These are phyloP conservation scores for Pangasius mekongensis DNA, from an alignment of 2,797 vertebrate genomes.

Conservation along the genomic window DNA sequence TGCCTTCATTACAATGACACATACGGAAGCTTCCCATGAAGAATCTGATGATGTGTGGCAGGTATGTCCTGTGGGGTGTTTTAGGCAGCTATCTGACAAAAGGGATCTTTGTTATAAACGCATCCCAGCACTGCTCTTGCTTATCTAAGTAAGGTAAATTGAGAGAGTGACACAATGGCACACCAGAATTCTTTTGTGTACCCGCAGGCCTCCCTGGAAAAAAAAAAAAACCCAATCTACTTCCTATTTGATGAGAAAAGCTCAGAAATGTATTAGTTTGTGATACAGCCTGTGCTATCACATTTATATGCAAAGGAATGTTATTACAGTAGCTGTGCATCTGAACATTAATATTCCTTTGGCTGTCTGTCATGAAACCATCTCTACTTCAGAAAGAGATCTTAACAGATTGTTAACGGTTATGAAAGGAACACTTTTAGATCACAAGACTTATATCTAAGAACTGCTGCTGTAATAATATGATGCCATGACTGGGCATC, in stretches of 20 bases:
- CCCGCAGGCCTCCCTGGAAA: constrained; percentile 25
- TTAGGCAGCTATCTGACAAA: constrained; percentile 9
- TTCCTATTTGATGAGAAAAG: constrained; percentile 62
- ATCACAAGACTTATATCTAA: background rate
- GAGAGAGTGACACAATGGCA: constrained; percentile 37
- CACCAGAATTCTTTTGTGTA: constrained; percentile 37
- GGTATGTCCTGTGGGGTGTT: background rate
- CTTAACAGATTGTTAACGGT: background rate
- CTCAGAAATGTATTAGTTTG: constrained; percentile 56
- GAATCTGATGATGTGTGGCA: constrained; percentile 26
- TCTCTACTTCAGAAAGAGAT: background rate
- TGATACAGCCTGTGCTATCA: constrained; percentile 59
- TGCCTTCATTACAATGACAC: background rate
- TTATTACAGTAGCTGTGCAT: constrained; percentile 58
- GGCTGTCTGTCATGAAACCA: constrained; percentile 47
- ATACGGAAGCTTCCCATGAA: background rate
- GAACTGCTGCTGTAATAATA: background rate
- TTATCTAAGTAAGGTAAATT: constrained; percentile 43
- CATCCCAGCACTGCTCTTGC: background rate
- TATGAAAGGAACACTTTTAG: background rate
- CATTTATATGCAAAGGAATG: constrained; percentile 68
- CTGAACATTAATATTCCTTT: constrained; percentile 64
- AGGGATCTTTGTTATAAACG: background rate
- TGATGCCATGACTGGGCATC: background rate
- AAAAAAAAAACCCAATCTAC: constrained; percentile 53